A percentile compares a stretch with the other conserved stretches of the same genome.
Conservation (phyloP, 2,797 vertebrate genomes). For the Epinephelus malabaricus region DNA sequence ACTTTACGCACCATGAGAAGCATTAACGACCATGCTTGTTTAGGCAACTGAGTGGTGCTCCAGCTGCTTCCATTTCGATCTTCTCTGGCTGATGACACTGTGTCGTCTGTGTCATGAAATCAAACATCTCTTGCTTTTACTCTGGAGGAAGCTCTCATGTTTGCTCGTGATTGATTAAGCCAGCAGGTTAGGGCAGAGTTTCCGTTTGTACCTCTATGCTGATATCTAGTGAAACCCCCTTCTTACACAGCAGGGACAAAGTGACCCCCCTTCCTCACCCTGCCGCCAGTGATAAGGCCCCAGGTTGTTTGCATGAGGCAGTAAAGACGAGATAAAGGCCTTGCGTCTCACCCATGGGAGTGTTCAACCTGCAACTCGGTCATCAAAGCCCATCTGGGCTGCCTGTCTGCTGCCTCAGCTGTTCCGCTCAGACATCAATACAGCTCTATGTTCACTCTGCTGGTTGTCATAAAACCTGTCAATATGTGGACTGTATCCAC, state of each 20-base stretch:
- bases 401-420: constrained; percentile 23
- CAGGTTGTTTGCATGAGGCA: constrained; percentile 70
- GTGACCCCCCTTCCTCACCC: not conserved
- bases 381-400: constrained; percentile 66
- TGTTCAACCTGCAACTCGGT: constrained; percentile 27
- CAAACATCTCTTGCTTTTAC: constrained; percentile 28
- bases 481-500: constrained; percentile 39
- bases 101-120: constrained; percentile 22
- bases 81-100: constrained; percentile 23
- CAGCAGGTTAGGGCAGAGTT: constrained; percentile 32
- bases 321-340: constrained; percentile 75
- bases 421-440: constrained; percentile 51
- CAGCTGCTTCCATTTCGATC: constrained; percentile 35
- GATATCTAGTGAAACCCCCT: constrained; percentile 14
- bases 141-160: constrained; percentile 56
- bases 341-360: not conserved
- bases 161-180: constrained; percentile 62
- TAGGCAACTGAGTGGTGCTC: constrained; percentile 23
- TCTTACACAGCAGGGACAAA: not conserved
- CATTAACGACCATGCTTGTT: constrained; percentile 21
- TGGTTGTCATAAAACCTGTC: constrained; percentile 65
- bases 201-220: constrained; percentile 22
- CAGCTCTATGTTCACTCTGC: constrained; percentile 27
- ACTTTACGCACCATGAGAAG: constrained; percentile 16
- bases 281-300: constrained; percentile 29